Percentiles rank a stretch among this genome's conserved stretches.
These are phyloP conservation scores for Nemopilema nomurai DNA, from an alignment of 30 jellyfish, hydroid and myxozoan species.

Conservation along the genomic window DNA sequence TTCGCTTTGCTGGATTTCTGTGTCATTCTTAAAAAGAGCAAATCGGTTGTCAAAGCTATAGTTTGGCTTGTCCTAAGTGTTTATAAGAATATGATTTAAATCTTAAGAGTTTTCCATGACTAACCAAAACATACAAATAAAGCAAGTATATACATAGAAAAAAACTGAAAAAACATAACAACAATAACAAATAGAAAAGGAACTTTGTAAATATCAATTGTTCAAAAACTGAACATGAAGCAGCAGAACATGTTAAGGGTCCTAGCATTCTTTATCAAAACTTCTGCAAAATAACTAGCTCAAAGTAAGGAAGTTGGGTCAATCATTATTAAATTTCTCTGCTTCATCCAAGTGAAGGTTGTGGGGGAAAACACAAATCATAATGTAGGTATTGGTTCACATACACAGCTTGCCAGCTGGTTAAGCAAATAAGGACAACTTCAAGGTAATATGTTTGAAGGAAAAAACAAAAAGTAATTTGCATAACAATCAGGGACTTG, in stretches of 20 bases:
- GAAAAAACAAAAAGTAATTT: not conserved
- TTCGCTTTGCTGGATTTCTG: not conserved
- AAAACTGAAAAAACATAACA: too few species aligned
- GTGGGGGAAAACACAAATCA: not conserved
- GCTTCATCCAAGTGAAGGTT: not conserved
- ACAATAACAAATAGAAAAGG: too few species aligned
- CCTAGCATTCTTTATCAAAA: too few species aligned
- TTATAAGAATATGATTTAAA: too few species aligned
- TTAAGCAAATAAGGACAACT: not conserved
- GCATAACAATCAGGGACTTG: not conserved
- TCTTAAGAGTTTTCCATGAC: too few species aligned
- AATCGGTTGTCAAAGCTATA: not conserved
- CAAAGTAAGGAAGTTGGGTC: too few species aligned
- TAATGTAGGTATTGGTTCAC: not conserved
- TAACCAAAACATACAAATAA: not conserved
- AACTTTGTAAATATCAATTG: too few species aligned
- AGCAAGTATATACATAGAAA: not conserved
- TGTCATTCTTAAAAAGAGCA: conserved; percentile 26
- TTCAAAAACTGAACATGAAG: too few species aligned
- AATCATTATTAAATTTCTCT: too few species aligned
- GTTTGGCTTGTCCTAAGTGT: not conserved
- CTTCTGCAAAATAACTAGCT: too few species aligned
- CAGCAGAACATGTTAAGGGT: too few species aligned
- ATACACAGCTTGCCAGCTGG: not conserved
- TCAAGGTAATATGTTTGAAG: not conserved